Evolutionary conservation across 2,888 invertebrate genomes (phyloP), one percentile per base, ranked within the genome.

Genomic region (Agrotis segetum): DNA sequence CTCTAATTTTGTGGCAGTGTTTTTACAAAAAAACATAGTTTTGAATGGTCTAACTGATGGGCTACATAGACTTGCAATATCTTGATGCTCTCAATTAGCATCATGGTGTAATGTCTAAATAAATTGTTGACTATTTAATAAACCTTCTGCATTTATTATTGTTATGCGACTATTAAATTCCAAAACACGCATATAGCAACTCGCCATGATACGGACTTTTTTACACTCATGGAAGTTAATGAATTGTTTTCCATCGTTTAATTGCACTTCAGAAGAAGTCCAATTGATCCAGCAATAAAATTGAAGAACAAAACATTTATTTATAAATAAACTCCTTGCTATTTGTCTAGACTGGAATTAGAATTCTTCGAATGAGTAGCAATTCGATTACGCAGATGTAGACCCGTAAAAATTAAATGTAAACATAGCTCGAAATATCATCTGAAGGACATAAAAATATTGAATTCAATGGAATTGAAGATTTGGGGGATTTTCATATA

Each of bases 161-260:
- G 17, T 52, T 16, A 17, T 50, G 14, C 52, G 49, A 21, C 62
- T 16, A 53, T n/a, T 44, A 19, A 53, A 56, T 14, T 59, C n/a
- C 21, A 21, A 50, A 40, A 56, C 69, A 61, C 61, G 53, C 56
- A 24, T 17, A 47, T 47, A 53, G 11, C 56, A 34, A 69, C 53
- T 19, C 17, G 21, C 59, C 67, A 79, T 79, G 71, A 68, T 52
- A 75, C 50, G 60, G 40, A 68, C 24, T 64, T 78, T 76, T 67
- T 62, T 58, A 58, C 46, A 58, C 13, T 55, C 64, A 64, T 58
- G 61, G 60, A 60, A 61, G 55, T 67, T 49, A 40, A 74, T 79
- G 19, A 65, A 64, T 74, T 69, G 79, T 74, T 71, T 74, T 74
- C 11, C 34, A 52, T 24, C 34, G 14, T n/a, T 66, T 34, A 65